phyloP scores from a whole-genome alignment of 1,140 invertebrate genomes.

The Lasioglossum albipes region DNA sequence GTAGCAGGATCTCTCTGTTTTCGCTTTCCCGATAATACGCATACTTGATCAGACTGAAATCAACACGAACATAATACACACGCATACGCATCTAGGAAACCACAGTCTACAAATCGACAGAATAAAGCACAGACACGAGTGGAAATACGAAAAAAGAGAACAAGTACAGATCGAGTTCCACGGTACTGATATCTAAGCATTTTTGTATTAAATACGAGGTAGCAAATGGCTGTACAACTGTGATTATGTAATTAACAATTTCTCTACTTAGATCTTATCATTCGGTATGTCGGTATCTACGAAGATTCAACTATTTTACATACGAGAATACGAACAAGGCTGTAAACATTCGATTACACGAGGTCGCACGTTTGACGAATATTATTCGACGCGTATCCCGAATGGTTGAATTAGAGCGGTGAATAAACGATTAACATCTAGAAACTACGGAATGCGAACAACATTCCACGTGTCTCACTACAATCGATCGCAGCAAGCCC shows the following conservation, averaged over 20 bases:
- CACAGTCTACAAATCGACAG: neutral
- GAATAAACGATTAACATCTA: neutral
- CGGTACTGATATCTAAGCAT: slow-evolving; percentile 47
- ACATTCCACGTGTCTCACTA: neutral
- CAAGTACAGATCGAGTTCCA: slow-evolving; percentile 6
- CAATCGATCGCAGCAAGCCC: slow-evolving; percentile 26
- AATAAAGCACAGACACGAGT: too few relatives aligned
- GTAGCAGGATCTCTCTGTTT: neutral
- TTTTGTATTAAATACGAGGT: slow-evolving; percentile 60
- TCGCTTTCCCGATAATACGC: neutral
- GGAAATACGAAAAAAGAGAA: too few relatives aligned
- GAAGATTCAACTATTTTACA: slow-evolving; percentile 45
- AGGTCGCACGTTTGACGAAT: slow-evolving; percentile 8
- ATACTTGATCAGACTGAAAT: slow-evolving; percentile 30
- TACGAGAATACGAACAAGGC: slow-evolving; percentile 29
- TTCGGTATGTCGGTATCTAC: slow-evolving; percentile 42
- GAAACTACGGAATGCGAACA: neutral
- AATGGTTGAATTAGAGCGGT: neutral
- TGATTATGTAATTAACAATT: slow-evolving; percentile 49
- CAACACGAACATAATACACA: neutral
- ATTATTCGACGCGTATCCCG: neutral
- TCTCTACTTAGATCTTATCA: slow-evolving; percentile 43
- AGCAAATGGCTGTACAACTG: slow-evolving; percentile 61
- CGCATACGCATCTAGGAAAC: neutral
- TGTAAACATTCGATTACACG: slow-evolving; percentile 39